Conservation (phyloP, 2,113 vertebrate genomes). For the Enhydra lutris region DNA sequence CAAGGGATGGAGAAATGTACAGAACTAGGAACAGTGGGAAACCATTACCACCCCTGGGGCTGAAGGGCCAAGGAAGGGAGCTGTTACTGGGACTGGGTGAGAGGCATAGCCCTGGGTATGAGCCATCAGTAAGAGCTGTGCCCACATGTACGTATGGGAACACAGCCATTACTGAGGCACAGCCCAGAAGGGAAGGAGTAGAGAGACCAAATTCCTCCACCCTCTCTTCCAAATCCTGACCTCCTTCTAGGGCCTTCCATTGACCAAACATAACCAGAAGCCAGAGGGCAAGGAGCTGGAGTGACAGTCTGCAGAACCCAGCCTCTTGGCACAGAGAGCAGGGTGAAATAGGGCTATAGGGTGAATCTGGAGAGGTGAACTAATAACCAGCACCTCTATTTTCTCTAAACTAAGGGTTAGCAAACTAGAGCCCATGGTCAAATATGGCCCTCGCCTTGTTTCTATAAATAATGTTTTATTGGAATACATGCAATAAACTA, state of each 20-base stretch:
- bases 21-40: neutral
- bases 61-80: neutral
- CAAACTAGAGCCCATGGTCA: neutral
- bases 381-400: neutral
- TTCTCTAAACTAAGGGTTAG: neutral
- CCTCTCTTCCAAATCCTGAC: neutral
- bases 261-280: neutral
- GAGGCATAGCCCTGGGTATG: neutral
- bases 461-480: slow-evolving; percentile 12
- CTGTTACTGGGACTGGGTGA: neutral
- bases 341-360: neutral
- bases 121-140: neutral
- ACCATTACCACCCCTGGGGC: neutral
- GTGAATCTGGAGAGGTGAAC: neutral
- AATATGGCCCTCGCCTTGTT: neutral
- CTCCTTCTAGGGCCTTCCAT: neutral
- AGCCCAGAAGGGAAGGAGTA: neutral
- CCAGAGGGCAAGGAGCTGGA: neutral
- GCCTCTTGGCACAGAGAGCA: neutral
- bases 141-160: neutral
- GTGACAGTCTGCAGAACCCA: neutral
- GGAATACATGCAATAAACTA: neutral
- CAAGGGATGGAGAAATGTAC: neutral
- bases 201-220: neutral
- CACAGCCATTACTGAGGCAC: too few relatives aligned